phyloP scores from a whole-genome alignment of 2,888 invertebrate species.

The Phalera bucephala region DNA sequence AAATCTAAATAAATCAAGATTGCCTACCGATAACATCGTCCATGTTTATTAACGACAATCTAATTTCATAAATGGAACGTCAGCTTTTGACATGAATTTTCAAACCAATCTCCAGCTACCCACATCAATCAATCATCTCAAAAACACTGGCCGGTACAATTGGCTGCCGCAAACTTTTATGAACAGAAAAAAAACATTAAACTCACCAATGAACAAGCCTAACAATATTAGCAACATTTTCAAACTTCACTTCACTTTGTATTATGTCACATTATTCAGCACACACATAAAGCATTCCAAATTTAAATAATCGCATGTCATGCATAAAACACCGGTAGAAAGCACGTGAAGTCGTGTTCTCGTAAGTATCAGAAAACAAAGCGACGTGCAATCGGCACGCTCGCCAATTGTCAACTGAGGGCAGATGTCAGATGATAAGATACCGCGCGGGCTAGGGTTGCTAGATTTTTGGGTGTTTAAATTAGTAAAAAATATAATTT shows the following conservation, averaged over 20 bases:
- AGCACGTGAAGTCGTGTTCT: conserved; percentile 17
- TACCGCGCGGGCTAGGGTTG: conserved; percentile 25
- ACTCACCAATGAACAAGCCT: conserved; percentile 55
- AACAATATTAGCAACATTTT: conserved; percentile 50
- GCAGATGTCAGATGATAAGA: conserved; percentile 41
- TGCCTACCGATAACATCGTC: too few relatives aligned
- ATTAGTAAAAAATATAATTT: too few relatives aligned
- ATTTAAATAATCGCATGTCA: background rate
- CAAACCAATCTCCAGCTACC: background rate
- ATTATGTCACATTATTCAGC: background rate
- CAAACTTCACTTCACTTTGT: conserved; percentile 24
- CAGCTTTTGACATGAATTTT: background rate
- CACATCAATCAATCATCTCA: background rate
- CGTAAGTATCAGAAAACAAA: conserved; percentile 1
- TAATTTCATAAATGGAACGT: too few relatives aligned
- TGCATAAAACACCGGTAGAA: background rate
- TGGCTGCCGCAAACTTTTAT: background rate
- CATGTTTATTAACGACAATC: too few relatives aligned
- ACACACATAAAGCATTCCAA: conserved; percentile 17
- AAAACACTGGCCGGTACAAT: too few relatives aligned
- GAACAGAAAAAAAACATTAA: conserved; percentile 4
- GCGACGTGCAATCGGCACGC: conserved; percentile 23
- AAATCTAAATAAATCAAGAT: too few relatives aligned
- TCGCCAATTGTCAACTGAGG: conserved; percentile 29
- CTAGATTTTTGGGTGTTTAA: conserved; percentile 7